Percentiles rank a stretch among this genome's conserved stretches.
Evolutionary conservation across 2,888 invertebrate species (phyloP).

Genomic region (Hanleya hanleyi): DNA sequence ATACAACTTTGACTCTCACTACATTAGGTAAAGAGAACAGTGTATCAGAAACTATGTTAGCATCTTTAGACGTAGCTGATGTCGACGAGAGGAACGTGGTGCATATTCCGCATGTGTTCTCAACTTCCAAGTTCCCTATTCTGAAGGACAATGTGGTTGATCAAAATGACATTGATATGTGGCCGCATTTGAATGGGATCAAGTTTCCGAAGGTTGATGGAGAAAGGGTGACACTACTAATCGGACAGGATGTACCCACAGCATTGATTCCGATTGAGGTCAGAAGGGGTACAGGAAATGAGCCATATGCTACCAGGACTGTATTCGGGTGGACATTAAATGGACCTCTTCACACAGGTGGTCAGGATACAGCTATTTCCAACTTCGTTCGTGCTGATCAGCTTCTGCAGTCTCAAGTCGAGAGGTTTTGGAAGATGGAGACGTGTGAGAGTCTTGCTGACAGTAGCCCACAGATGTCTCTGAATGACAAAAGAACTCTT

Average conservation of each 20-base stretch:
- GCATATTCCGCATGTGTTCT: background rate
- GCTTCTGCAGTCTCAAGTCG: constrained; percentile 87
- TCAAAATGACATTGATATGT: background rate
- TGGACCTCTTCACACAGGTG: constrained; percentile 7
- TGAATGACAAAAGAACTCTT: constrained; percentile 76
- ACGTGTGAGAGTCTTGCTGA: constrained; percentile 77
- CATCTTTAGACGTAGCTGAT: background rate
- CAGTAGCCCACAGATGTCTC: constrained; percentile 83
- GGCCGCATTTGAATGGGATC: background rate
- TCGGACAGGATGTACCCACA: background rate
- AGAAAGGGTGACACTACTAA: background rate
- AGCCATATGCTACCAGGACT: constrained; percentile 24
- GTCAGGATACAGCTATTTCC: background rate
- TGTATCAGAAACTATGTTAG: background rate
- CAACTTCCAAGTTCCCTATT: background rate
- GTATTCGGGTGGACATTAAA: constrained; percentile 27
- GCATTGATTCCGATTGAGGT: background rate
- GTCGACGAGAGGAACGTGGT: background rate
- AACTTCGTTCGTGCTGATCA: constrained; percentile 75
- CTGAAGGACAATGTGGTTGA: background rate
- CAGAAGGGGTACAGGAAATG: background rate
- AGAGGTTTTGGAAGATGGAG: constrained; percentile 75
- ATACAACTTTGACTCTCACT: background rate
- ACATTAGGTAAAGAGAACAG: background rate
- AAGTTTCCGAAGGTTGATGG: background rate